Base-by-base conservation (phyloP, 2,113 vertebrate genomes). In the Megaptera novaeangliae region DNA sequence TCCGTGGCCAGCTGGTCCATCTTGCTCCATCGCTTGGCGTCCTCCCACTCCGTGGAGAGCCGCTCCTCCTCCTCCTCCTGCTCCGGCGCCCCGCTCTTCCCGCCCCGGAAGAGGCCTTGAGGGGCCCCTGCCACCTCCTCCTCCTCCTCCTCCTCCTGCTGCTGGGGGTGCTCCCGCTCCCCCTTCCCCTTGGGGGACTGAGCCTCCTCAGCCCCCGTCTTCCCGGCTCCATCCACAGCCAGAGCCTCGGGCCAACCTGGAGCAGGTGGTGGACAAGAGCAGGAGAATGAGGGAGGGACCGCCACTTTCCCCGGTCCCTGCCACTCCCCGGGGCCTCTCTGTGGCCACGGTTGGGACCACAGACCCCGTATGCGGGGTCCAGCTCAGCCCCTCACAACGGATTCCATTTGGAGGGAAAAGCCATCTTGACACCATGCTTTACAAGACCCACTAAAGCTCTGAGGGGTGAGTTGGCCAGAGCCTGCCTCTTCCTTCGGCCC, bases 1-100 rank as follows among this genome's bases (percentile, higher is more conserved):
- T 99, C 98, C 93, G 98, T 98, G 96, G 98, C 99, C 96, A 99
- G 95, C 95, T 99, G 98, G 69, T 98, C 99, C 98, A 99, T 98
- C 96, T 98, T 99, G 98, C 98, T 99, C 99, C 99, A 99, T 10
- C 49, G 98, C 97, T 99, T 99, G 29, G 97, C 90, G 8, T 98
- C 98, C 95, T 99, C 98, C 98, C 98, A 98, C 64, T 98, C 98
- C 69, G 96, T 97, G 87, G 98, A 97, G 71, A 97, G 96, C 52
- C 1, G 94, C 57, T 83, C 77, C 75, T 96, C 90, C 57, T 84
- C 96, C 21, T 97, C 98, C 49, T 98, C 98, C 59, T 52, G 78
- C 88, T 98, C 98, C 2, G 92, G 96, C 0, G 98, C 98, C 97
- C 92, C 82, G 72, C 71, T 46, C 92, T 97, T 91, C 61, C 94